Evolutionary conservation across 2,113 vertebrate genomes (phyloP), one percentile per base, ranked within the genome.

Genomic region (Motacilla tschutschensis): DNA sequence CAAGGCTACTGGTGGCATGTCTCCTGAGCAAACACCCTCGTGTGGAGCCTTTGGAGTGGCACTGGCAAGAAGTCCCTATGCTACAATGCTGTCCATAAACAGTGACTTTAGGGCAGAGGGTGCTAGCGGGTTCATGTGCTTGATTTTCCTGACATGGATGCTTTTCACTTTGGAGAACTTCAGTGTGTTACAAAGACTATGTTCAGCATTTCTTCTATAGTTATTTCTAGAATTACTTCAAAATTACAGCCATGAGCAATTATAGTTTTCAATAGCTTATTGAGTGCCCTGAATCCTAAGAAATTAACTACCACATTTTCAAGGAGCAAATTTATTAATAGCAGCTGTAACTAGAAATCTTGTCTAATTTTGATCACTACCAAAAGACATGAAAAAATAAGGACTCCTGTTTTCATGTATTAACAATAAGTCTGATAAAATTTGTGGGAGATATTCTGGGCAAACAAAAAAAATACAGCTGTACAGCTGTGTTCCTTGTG

Each of bases 391-490:
- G 67, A 54, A 83, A 70, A 85, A 83, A 72, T 20, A 65, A 91
- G 54, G 63, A 71, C 59, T 89, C 63, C 64, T 82, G 55, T 72
- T 89, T 73, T 74, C 81, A 36, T 22, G 40, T 25, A 73, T 79
- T 85, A 88, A 55, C 67, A 79, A 79, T 58, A 44, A 14, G 43
- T 76, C 70, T 35, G 75, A 88, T 91, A 79, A 88, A 69, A 89
- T 81, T 84, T 88, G 88, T 62, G n/a, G 83, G 71, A 83, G 59
- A 81, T 71, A 47, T 87, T 86, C 86, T 60, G 4, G 2, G 74
- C 0, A 10, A 94, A 85, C 69, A 76, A 78, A 88, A 86, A 92
- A 93, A 94, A 90, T 96, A 87, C 72, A 92, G 91, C 90, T 85
- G 69, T 96, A 87, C 72, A 92, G 91, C 90, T 85, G 69, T 64